Evolutionary conservation across 2,797 vertebrate genomes (phyloP), one percentile per base, ranked within the genome.

Genomic region (Takifugu ocellatus): DNA sequence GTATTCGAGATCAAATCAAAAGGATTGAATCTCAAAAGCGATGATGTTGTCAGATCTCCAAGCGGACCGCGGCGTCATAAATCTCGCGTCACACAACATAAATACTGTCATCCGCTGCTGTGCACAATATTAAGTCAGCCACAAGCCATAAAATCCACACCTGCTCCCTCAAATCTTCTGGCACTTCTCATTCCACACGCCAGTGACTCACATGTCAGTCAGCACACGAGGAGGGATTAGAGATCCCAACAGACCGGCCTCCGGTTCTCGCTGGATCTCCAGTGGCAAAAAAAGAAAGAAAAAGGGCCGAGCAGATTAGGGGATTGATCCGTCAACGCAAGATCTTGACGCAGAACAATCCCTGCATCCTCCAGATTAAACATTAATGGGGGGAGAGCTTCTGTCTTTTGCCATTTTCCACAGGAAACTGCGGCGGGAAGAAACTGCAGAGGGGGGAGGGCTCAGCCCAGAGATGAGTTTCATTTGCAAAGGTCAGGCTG

Each of bases 81-180:
- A 65, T 75, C 56, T 51, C 5, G n/a, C 39, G 11, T 71, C 57
- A 55, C 58, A 61, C 61, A 72, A 54, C 45, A 59, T 51, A 63
- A 66, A 57, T 25, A 59, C 54, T 64, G 63, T 56, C 65, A 59
- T 51, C 45, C 54, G 61, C 43, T 73, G 67, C 61, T 61, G 49
- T 61, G 59, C 70, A 72, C 51, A 51, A 29, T 52, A 60, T 66
- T 72, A 80, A 65, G 42, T 68, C 70, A 77, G 68, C 67, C 65
- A 72, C 63, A 77, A 73, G 74, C 60, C 65, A 75, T 74, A 74
- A 73, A 74, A 82, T 73, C 64, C 33, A 79, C 70, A 68, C 66
- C 62, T 61, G 54, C 39, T 69, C 58, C 55, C 45, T 68, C 52
- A 72, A 78, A 68, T 63, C 66, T 46, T 47, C 45, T 60, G 59